Evolutionary conservation across 2,888 invertebrate species (phyloP).

Genomic region (Troides helena): DNA sequence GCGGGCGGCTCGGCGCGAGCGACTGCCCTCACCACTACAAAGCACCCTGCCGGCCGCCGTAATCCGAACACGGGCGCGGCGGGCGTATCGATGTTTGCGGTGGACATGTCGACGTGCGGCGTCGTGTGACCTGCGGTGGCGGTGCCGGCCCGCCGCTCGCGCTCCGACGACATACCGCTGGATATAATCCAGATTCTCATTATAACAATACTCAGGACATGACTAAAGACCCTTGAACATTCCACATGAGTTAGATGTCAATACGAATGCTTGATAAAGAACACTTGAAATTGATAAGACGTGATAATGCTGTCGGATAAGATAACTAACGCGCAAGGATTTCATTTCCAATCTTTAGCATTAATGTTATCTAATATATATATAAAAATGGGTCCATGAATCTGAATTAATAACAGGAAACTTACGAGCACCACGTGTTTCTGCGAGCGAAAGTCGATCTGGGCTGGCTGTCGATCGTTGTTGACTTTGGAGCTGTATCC

Average conservation of each 20-base stretch:
- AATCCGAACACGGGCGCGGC: slow-evolving; percentile 68
- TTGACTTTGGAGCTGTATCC: slow-evolving; percentile 55
- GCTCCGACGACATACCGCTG: slow-evolving; percentile 62
- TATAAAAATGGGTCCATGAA: slow-evolving; percentile 10
- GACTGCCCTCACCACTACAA: slow-evolving; percentile 69
- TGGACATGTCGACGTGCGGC: slow-evolving; percentile 60
- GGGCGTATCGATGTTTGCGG: slow-evolving; percentile 76
- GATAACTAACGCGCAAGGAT: too few species aligned
- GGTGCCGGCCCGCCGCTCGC: slow-evolving; percentile 40
- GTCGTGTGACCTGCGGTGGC: slow-evolving; percentile 55
- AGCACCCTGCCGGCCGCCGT: slow-evolving; percentile 62
- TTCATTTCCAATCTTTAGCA: too few species aligned
- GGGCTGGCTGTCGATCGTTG: slow-evolving; percentile 47
- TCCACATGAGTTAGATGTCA: too few species aligned
- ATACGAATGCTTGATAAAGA: too few species aligned
- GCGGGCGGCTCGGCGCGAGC: slow-evolving; percentile 68
- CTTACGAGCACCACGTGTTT: slow-evolving; percentile 80
- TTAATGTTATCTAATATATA: too few species aligned
- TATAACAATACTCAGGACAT: too few species aligned
- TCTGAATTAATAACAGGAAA: slow-evolving; percentile 34
- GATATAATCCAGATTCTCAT: slow-evolving; percentile 64
- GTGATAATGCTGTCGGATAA: too few species aligned
- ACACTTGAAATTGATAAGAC: too few species aligned
- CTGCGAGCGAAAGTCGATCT: slow-evolving; percentile 65
- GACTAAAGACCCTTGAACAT: too few species aligned